Conservation (phyloP, 53 echinoderm and acorn worm genomes). For the Luidia sarsii region DNA sequence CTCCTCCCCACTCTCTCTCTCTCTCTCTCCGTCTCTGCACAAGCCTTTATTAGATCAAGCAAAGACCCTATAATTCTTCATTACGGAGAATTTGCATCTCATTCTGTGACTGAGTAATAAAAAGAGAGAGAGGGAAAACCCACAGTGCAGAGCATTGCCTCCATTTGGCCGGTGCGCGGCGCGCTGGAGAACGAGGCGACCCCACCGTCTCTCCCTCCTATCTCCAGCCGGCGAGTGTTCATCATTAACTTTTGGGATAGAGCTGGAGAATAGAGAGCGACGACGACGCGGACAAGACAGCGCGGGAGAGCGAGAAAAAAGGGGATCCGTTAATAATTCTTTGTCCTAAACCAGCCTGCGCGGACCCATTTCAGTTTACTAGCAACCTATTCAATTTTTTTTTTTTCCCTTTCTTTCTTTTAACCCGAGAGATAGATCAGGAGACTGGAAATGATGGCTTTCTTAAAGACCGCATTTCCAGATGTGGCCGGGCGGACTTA, state of each 20-base stretch:
- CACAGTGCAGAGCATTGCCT: slow-evolving; percentile 31
- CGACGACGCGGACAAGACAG: no score
- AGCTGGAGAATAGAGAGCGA: no score
- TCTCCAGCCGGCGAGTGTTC: slow-evolving; percentile 19
- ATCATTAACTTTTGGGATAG: slow-evolving; percentile 27
- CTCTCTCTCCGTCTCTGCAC: no score
- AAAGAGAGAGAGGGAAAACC: no score
- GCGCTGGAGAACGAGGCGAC: background rate
- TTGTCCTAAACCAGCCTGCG: no score
- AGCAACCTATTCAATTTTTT: slow-evolving; percentile 39
- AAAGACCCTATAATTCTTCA: slow-evolving; percentile 54
- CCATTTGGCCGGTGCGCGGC: background rate
- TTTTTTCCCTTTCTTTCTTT: slow-evolving; percentile 32
- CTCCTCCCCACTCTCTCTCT: no score
- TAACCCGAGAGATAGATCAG: slow-evolving; percentile 27
- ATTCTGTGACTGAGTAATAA: slow-evolving; percentile 35
- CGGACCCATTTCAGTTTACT: no score
- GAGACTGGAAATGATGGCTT: slow-evolving; percentile 58
- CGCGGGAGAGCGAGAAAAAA: no score
- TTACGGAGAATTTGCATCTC: slow-evolving; percentile 52
- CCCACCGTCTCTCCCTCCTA: background rate
- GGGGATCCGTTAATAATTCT: slow-evolving; percentile 36
- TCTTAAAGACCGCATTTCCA: slow-evolving; percentile 52
- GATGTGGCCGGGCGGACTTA: slow-evolving; percentile 36
- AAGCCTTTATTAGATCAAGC: slow-evolving; percentile 50